Evolutionary conservation across 2,797 vertebrate genomes (phyloP), one percentile per base, ranked within the genome.

Genomic region (Jordanella pulchra): DNA sequence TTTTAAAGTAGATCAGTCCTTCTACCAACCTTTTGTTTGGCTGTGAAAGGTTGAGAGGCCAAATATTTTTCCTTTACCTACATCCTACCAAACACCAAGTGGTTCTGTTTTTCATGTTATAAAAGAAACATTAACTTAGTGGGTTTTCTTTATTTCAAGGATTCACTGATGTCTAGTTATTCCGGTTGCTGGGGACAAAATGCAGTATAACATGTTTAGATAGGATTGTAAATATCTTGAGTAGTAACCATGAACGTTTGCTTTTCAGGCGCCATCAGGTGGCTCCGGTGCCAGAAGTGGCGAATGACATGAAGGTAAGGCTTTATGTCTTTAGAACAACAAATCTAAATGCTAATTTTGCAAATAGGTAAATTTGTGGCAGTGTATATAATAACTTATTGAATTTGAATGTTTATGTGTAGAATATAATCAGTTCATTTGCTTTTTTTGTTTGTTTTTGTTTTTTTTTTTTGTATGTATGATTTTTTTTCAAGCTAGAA

Each of bases 291-390:
- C 88, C 93, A 70, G 94, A 95, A 70, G 92, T 95, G 63, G 83
- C 93, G 35, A 93, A 91, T 66, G 94, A 95, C 71, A 94, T 95
- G 94, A 95, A 95, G 93, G 95, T 93, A 78, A 72, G 82, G 3
- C n/a, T 68, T 27, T 3, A 42, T 39, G 1, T 5, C 55, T 25
- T 45, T 3, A 35, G 48, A 17, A 27, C 6, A 39, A 5, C n/a
- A n/a, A 15, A 51, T 67, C 28, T 32, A 50, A 23, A 6, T 21
- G 35, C 3, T 55, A 44, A 55, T 55, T 44, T 21, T 9, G 44
- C 9, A 50, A n/a, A 42, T 27, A 32, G 18, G n/a, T 56, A 4
- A 12, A 35, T 54, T 30, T 48, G 6, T n/a, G 48, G 32, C 17
- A 15, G 18, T 21, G 54, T 28, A 17, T 7, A 1, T 7, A 27